Base-by-base conservation (phyloP, 2,888 invertebrate genomes). In the Scaptomyza reducta region DNA sequence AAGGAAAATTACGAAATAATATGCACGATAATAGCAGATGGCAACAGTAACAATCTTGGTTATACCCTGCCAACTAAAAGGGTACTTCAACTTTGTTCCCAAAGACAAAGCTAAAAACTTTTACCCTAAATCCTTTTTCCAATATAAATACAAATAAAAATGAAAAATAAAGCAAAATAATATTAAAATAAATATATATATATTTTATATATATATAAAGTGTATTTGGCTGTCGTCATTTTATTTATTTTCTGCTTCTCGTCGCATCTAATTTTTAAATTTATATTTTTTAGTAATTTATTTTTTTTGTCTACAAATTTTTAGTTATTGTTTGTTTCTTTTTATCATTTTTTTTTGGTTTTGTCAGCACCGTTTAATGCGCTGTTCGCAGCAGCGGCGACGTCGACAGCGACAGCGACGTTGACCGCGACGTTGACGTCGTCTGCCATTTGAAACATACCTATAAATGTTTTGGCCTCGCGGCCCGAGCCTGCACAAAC, bases 371-470 rank as follows among this genome's bases (percentile, higher is more conserved):
- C 84, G 80, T 84, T 80, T 83, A 83, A 86, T 66, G 70, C 74
- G 73, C 66, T 66, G 80, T 53, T n/a, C 38, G 45, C 49, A 54
- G 51, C 49, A 29, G 33, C 42, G 27, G 11, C 14, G 55, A 29
- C 45, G 14, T 9, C 45, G 62, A 27, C 59, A 42, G 9, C 31
- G 49, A n/a, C n/a, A n/a, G 11, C 14, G 55, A 29, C 45, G 14
- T 9, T 42, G 62, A 27, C 59, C 35, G 9, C 31, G 49, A 54
- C 73, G 57, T 4, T 9, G 22, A 29, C 61, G 63, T 57, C 58
- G 81, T 72, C 87, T 84, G 87, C 79, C 64, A 84, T 87, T 85
- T 74, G 60, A 83, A 87, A 87, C 70, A 83, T 87, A 85, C 82
- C 60, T 82, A 87, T 84, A 78, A 84, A 82, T 82, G 85, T 78